Evolutionary conservation across 2,888 invertebrate genomes (phyloP), one percentile per base, ranked within the genome.

Genomic region (Microctonus hyperodae): DNA sequence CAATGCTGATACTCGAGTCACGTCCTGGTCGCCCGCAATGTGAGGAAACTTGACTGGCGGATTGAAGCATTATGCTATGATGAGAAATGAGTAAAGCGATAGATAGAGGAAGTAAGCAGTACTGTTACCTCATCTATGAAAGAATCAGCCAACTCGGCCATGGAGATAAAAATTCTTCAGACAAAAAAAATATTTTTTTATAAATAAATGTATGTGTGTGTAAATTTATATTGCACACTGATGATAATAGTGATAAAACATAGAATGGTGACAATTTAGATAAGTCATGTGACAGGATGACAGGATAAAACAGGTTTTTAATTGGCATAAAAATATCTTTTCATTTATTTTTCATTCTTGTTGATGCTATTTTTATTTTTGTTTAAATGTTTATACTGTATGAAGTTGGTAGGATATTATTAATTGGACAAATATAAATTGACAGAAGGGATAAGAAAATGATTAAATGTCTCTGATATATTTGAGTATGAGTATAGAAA

Each of bases 21-120:
- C 66, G 66, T 67, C 28, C 50, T 50, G 50, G 57, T 51, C 56
- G 10, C 28, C n/a, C 28, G 33, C 44, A 56, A 67, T 61, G 62
- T 67, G 66, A 61, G 51, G 50, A 62, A 67, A 67, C 61, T 62
- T 62, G 50, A 57, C 62, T 60, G 44, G 35, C 61, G 56, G 44
- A 58, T 58, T 58, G 40, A 16, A 58, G 35, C 40, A 37, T 53
- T 35, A 55, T 25, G 51, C 51, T 13, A 51, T 3, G 44, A 44
- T 16, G 44, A 44, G 44, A 44, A 16, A 44, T 16, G 44, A 44
- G 44, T 44, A 44, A 20, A 44, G 44, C n/a, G 16, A 22, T 6
- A 55, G 55, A 53, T 11, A 53, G 53, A 55, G 16, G 22, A 16
- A 35, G 16, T 3, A 28, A 28, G 16, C 37, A 51, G 37, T 53